phyloP scores from a whole-genome alignment of 2,797 vertebrate species.

The Sciaenops ocellatus region DNA sequence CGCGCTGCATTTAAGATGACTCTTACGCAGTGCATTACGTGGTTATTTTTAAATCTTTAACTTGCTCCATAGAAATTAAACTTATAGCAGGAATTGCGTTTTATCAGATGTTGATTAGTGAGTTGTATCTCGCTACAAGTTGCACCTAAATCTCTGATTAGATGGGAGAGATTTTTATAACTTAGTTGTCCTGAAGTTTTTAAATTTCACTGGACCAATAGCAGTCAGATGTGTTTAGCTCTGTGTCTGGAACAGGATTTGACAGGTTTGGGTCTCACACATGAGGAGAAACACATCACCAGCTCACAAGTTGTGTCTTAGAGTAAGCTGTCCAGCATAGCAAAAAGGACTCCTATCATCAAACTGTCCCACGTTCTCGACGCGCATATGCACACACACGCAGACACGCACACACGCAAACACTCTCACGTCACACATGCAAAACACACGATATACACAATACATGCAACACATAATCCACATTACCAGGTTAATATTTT shows the following conservation, averaged over 20 bases:
- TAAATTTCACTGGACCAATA: constrained; percentile 48
- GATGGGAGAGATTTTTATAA: constrained; percentile 54
- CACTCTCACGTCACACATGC: constrained; percentile 5
- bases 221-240: constrained; percentile 76
- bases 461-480: constrained; percentile 58
- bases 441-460: constrained; percentile 38
- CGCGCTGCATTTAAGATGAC: constrained; percentile 33
- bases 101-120: constrained; percentile 48
- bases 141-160: constrained; percentile 66
- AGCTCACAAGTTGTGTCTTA: constrained; percentile 85
- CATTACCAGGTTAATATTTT: constrained; percentile 75
- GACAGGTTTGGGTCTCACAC: constrained; percentile 69
- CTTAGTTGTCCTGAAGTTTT: constrained; percentile 57
- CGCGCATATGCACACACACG: constrained; percentile 30
- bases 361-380: constrained; percentile 62
- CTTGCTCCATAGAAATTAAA: constrained; percentile 49
- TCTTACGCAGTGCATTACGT: constrained; percentile 41
- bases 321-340: constrained; percentile 84
- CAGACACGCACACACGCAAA: constrained; percentile 33
- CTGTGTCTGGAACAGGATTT: constrained; percentile 65
- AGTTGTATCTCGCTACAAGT: constrained; percentile 36
- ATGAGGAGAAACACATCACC: constrained; percentile 83
- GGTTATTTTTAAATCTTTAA: constrained; percentile 43
- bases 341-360: constrained; percentile 78
- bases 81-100: constrained; percentile 33